Percentiles rank a stretch among this genome's conserved stretches.
Evolutionary conservation across 1,140 invertebrate species (phyloP).

Genomic region (Aricia agestis): DNA sequence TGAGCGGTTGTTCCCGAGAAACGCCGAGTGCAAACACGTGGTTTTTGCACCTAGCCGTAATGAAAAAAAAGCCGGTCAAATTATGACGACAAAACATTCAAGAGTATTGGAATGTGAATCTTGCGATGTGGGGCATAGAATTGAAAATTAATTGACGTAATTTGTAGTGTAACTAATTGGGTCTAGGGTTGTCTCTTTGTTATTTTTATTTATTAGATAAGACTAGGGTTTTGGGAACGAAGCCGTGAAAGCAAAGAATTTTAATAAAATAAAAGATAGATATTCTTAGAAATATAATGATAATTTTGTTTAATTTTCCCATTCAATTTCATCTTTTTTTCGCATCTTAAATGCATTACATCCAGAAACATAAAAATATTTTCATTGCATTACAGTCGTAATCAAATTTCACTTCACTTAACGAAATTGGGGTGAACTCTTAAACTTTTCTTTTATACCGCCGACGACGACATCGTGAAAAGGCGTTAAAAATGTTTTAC

Average conservation of each 20-base stretch:
- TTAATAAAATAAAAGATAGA: too few relatives aligned
- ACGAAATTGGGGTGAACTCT: neutral
- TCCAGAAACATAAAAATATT: too few relatives aligned
- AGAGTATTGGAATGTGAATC: neutral
- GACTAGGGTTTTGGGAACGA: too few relatives aligned
- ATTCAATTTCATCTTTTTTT: too few relatives aligned
- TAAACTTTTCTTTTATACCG: too few relatives aligned
- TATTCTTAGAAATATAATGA: too few relatives aligned
- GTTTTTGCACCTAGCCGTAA: slow-evolving; percentile 30
- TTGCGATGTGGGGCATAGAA: neutral
- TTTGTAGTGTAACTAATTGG: slow-evolving; percentile 9
- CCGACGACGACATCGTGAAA: too few relatives aligned
- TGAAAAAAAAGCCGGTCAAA: slow-evolving; percentile 19
- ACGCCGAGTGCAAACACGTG: slow-evolving; percentile 28
- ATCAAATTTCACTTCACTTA: neutral
- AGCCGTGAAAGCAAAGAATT: too few relatives aligned
- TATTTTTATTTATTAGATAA: neutral
- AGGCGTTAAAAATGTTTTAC: neutral
- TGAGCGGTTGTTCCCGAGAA: slow-evolving; percentile 16
- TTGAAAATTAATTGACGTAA: slow-evolving; percentile 19
- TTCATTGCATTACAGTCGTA: neutral
- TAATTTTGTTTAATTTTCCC: too few relatives aligned
- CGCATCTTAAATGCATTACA: too few relatives aligned
- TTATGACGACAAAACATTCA: slow-evolving; percentile 16
- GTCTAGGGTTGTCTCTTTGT: neutral